A percentile compares a stretch with the other conserved stretches of the same genome.
Evolutionary conservation across 2,113 vertebrate species (phyloP).

Genomic region (Chroicocephalus ridibundus): DNA sequence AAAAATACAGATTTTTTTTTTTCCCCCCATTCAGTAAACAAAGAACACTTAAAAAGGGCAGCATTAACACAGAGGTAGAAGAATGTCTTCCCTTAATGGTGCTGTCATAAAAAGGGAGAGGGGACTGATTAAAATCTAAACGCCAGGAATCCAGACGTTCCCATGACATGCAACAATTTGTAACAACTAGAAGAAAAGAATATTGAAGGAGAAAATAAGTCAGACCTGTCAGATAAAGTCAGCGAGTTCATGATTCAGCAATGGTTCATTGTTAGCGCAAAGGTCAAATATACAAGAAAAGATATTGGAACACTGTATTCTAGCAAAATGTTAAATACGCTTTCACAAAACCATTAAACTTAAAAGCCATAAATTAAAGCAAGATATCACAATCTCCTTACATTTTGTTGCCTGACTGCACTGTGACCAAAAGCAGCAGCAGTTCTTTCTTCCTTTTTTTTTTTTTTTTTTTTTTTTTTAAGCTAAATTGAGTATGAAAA

Average conservation of each 20-base stretch:
- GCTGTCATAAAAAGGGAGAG: neutral
- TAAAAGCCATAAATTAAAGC: neutral
- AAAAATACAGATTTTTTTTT: neutral
- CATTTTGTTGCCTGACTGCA: neutral
- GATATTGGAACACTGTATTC: neutral
- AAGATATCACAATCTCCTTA: neutral
- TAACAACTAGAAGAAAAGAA: neutral
- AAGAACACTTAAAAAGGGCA: neutral
- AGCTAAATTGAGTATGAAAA: neutral
- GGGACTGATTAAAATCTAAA: conserved; percentile 16
- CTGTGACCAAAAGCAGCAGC: neutral
- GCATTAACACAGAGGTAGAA: neutral
- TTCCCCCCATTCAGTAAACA: neutral
- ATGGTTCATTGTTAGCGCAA: neutral
- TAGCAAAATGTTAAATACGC: neutral
- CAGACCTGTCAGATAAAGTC: conserved; percentile 1
- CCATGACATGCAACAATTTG: conserved; percentile 23
- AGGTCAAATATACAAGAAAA: conserved; percentile 21
- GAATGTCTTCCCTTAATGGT: neutral
- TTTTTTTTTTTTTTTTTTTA: neutral
- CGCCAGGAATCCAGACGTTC: neutral
- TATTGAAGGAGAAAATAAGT: conserved; percentile 9
- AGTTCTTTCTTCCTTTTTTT: neutral
- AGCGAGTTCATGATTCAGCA: neutral
- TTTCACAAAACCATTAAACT: neutral